A percentile compares a stretch with the other conserved stretches of the same genome.
Evolutionary conservation across 2,113 vertebrate genomes (phyloP).

Genomic region (Colius striatus): DNA sequence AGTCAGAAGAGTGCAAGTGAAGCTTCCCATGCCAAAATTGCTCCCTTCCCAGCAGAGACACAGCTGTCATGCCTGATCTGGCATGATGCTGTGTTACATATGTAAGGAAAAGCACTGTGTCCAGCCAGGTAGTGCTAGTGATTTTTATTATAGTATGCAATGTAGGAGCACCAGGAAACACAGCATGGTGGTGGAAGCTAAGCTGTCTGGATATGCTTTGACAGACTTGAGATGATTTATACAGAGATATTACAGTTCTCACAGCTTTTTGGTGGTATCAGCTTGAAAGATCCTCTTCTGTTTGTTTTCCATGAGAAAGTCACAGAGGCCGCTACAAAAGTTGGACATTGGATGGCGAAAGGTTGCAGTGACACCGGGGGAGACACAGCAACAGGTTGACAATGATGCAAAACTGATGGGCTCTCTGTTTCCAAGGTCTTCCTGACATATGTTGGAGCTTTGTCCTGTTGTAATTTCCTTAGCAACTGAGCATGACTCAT

Average conservation of each 20-base stretch:
- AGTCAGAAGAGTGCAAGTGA: neutral
- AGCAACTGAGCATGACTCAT: neutral
- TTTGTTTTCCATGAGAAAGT: neutral
- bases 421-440: neutral
- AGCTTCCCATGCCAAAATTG: neutral
- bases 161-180: neutral
- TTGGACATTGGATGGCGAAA: neutral
- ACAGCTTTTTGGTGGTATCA: neutral
- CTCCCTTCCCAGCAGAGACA: neutral
- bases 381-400: neutral
- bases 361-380: neutral
- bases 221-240: neutral
- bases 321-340: neutral
- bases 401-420: neutral
- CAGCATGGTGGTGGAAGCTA: neutral
- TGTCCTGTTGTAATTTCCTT: neutral
- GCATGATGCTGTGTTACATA: rapidly evolving
- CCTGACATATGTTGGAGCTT: neutral
- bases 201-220: neutral
- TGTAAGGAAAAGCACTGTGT: neutral
- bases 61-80: neutral
- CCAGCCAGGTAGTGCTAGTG: neutral
- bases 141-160: neutral
- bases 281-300: neutral
- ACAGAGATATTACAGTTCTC: neutral